Evolutionary conservation across 2,113 vertebrate species (phyloP), one percentile per base, ranked within the genome.

Genomic region (Hemicordylus capensis): DNA sequence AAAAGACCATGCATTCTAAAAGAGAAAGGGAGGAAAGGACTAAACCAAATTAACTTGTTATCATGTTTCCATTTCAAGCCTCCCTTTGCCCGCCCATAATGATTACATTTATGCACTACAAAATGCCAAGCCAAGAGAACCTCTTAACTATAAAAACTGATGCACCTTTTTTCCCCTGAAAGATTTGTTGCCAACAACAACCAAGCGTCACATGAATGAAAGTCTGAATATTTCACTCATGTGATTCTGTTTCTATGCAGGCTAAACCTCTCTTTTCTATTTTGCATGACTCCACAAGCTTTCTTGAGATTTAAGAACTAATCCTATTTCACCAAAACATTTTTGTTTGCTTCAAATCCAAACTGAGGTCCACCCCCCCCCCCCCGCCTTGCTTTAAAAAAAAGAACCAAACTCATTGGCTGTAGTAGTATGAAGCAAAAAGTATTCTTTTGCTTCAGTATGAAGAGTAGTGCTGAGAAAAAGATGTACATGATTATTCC

Each of bases 301-400:
- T 95, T 96, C 87, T 93, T 87, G 86, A 94, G 95, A 95, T 91
- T 97, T 96, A 96, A 93, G 89, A 80, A 88, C 92, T 97, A 97
- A 97, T 97, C 96, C 95, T 96, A 93, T 95, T 95, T 95, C 92
- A 95, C 93, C 92, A 95, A 93, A 93, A 94, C 89, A 87, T 93
- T 91, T 95, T 94, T 92, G 93, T 91, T 95, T 95, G 90, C 90
- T 87, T 94, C 39, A 88, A 2, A 94, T 87, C 85, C 88, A 87
- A 80, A 89, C 88, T 83, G 58, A 80, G 72, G 58, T 37, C 58
- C 51, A 76, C 66, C 48, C 80, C 67, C 80, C 79, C n/a, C n/a
- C n/a, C n/a, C n/a, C 48, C 76, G 31, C 24, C 74, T 61, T 61
- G 59, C 74, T 83, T 74, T 46, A 15, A 44, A 58, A 70, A 70